Evolutionary conservation across 2,113 vertebrate genomes (phyloP), one percentile per base, ranked within the genome.

Genomic region (Zeus faber): DNA sequence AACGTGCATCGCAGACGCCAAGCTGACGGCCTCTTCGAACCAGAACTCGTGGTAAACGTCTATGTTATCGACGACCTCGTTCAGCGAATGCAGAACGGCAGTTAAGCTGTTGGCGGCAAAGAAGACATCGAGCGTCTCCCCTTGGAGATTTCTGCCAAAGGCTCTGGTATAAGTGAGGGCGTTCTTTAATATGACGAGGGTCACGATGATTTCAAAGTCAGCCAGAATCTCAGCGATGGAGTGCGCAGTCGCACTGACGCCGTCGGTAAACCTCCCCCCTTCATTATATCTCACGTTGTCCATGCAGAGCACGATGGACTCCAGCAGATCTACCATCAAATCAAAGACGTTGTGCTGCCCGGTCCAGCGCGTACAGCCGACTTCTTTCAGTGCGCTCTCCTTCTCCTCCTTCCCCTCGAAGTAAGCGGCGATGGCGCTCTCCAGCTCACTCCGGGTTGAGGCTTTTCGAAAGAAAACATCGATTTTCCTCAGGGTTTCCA

Each of bases 21-120:
- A 22, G 27, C 78, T 90, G 6, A 90, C 87, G 3, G 93, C 94
- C 80, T 97, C 94, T 67, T 96, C 93, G 25, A 92, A 96, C 94
- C 95, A 97, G 83, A 96, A 97, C n/a, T 96, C 94, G 2, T 97
- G 94, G 79, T 97, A 96, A 37, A 97, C 93, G 1, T 96, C 94
- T 2, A 97, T 94, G 58, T 97, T 95, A 26, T 96, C 94, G 61
- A 93, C 92, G 43, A 97, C 92, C 72, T 97, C 94, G 0, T 95
- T 95, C 3, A 97, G 87, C 1, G 95, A 93, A 74, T 96, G 92
- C 55, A 96, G 71, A 9, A 96, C 94, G 0, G 94, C 93, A 0
- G 93, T 96, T 39, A 97, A 55, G 62, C 93, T 96, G 81, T 90
- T 91, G 57, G 93, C 92, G 3, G 94, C 94, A 24, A 92, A 92